Evolutionary conservation across 2,113 vertebrate genomes (phyloP).

Genomic region (Lampris incognitus): DNA sequence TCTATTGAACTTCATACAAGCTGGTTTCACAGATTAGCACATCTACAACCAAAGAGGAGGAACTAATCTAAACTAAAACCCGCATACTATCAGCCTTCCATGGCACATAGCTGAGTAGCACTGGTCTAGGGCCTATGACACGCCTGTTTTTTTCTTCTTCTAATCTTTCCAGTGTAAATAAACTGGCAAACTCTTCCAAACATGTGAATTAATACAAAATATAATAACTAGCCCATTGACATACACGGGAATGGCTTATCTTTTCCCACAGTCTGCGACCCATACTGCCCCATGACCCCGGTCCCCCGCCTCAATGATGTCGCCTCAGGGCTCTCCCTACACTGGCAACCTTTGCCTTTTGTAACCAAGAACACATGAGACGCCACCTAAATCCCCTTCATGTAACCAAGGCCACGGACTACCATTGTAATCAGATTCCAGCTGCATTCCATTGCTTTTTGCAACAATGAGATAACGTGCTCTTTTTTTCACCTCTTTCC

Average conservation of each 20-base stretch:
- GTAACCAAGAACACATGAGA: constrained; percentile 62
- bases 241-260: neutral
- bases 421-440: constrained; percentile 75
- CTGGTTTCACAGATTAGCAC: no score
- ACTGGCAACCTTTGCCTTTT: constrained; percentile 62
- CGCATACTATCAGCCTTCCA: no score
- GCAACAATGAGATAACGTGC: constrained; percentile 70
- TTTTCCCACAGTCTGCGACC: constrained; percentile 53
- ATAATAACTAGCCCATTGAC: neutral
- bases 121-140: neutral
- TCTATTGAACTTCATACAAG: no score
- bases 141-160: neutral
- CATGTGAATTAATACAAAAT: neutral
- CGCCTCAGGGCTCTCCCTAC: constrained; percentile 53
- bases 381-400: constrained; percentile 75
- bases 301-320: constrained; percentile 22
- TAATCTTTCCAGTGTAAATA: neutral
- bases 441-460: constrained; percentile 64
- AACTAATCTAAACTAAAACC: no score
- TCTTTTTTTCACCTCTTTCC: constrained; percentile 32
- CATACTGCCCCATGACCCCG: constrained; percentile 8
- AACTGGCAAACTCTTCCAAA: neutral
- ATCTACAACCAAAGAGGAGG: no score
- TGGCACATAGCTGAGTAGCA: no score
- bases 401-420: constrained; percentile 68